Conservation (phyloP, 1,140 invertebrate genomes). For the Argopecten irradians region DNA sequence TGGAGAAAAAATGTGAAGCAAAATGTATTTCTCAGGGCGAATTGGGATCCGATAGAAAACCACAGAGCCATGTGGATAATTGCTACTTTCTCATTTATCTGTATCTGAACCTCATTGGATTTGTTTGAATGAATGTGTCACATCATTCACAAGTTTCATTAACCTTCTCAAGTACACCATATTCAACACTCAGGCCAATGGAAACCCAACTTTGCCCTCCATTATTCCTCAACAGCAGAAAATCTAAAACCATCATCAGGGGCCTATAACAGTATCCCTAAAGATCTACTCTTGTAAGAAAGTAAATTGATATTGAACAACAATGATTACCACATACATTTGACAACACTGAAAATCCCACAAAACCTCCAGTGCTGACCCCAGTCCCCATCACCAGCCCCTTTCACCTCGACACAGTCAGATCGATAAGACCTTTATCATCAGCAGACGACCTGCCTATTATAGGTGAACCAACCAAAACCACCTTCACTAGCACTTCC, state of each 20-base stretch:
- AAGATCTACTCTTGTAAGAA: too few relatives aligned
- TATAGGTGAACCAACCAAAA: not conserved
- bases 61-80: conserved; percentile 1
- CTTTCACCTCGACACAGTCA: not conserved
- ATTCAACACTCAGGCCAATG: too few relatives aligned
- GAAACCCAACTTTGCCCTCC: too few relatives aligned
- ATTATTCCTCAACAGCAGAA: too few relatives aligned
- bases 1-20: not conserved
- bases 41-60: not conserved
- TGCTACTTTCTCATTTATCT: not conserved
- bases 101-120: not conserved
- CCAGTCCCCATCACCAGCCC: not conserved
- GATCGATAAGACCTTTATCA: not conserved
- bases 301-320: too few relatives aligned
- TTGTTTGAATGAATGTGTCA: not conserved
- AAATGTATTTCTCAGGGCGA: not conserved
- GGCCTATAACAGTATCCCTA: too few relatives aligned
- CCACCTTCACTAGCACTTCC: not conserved
- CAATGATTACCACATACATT: too few relatives aligned
- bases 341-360: not conserved
- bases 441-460: not conserved
- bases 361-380: not conserved
- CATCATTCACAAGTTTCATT: not conserved
- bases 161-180: not conserved
- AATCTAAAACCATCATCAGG: too few relatives aligned